Evolutionary conservation across 30 jellyfish, hydroid and myxozoan species (phyloP).

Genomic region (Mastigias papua): DNA sequence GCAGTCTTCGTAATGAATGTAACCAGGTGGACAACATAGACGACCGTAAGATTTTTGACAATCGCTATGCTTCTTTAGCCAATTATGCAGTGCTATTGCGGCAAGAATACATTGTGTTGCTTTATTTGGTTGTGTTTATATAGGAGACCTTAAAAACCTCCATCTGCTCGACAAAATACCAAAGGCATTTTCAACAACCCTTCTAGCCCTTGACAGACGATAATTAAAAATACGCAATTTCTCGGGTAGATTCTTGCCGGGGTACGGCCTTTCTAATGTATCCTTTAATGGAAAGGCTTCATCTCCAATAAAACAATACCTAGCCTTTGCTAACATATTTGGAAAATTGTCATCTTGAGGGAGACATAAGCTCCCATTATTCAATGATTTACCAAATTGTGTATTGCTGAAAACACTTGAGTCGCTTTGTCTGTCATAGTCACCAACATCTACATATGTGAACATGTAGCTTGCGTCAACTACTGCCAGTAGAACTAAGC

Average conservation of each 20-base stretch:
- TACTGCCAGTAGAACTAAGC: too few relatives aligned
- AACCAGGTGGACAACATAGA: constrained; percentile 43
- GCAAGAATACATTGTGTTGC: not conserved
- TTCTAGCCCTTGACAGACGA: constrained; percentile 39
- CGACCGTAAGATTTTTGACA: constrained; percentile 7
- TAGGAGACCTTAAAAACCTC: constrained; percentile 3
- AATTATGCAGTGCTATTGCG: constrained; percentile 34
- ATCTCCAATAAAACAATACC: not conserved
- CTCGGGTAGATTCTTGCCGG: not conserved
- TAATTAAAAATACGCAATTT: constrained; percentile 7
- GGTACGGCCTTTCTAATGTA: constrained; percentile 9
- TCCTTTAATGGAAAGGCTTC: constrained; percentile 33
- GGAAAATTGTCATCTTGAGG: constrained; percentile 15
- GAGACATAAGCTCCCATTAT: not conserved
- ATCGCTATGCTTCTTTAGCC: constrained; percentile 19
- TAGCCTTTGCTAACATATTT: not conserved
- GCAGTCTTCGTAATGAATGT: constrained; percentile 4
- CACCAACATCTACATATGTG: too few relatives aligned
- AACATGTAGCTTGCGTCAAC: too few relatives aligned
- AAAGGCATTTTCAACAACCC: constrained; percentile 31
- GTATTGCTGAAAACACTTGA: too few relatives aligned
- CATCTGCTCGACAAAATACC: not conserved
- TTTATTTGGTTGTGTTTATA: constrained; percentile 19
- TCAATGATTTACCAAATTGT: constrained; percentile 20
- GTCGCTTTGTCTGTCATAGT: too few relatives aligned